Evolutionary conservation across 2,797 vertebrate species (phyloP).

Genomic region (Urocyon cinereoargenteus): DNA sequence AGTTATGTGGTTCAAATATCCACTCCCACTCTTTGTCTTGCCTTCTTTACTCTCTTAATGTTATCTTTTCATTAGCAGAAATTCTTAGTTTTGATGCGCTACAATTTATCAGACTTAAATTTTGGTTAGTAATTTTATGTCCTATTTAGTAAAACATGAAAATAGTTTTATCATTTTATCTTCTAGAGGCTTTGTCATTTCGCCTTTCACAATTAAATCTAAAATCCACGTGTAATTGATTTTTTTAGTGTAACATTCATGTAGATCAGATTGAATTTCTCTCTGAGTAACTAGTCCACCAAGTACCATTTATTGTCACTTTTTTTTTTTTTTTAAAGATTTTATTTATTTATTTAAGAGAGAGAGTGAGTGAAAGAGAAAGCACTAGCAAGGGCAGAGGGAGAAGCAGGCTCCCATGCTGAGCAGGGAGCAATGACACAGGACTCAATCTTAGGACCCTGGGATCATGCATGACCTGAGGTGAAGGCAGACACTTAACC

Average conservation of each 20-base stretch:
- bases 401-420: too few species aligned
- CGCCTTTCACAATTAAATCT: background rate
- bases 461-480: too few species aligned
- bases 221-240: background rate
- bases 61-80: background rate
- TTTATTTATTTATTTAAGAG: too few species aligned
- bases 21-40: background rate
- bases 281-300: background rate
- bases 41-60: background rate
- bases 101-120: background rate
- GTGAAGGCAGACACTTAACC: too few species aligned
- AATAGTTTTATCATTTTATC: background rate
- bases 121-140: background rate
- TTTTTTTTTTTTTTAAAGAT: too few species aligned
- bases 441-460: too few species aligned
- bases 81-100: background rate
- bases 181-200: slow-evolving; percentile 20
- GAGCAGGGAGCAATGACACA: too few species aligned
- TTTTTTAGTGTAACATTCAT: background rate
- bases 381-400: too few species aligned
- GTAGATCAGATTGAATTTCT: background rate
- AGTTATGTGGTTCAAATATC: background rate
- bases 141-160: background rate
- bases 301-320: background rate
- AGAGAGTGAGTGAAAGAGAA: too few species aligned